phyloP scores from a whole-genome alignment of 1,140 invertebrate genomes.

The Proctacanthus coquilletti region DNA sequence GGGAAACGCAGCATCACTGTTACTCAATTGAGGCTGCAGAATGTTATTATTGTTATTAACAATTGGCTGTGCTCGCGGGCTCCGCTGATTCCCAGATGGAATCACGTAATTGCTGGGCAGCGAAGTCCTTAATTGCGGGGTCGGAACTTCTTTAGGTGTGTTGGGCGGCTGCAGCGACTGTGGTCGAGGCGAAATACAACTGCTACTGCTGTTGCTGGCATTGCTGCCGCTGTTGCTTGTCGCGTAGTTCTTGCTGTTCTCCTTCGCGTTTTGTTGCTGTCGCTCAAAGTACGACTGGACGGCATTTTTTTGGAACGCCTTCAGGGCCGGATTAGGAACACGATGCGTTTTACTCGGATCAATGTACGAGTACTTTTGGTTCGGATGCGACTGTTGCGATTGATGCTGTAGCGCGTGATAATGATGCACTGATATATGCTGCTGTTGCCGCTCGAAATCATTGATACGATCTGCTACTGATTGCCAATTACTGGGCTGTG shows the following conservation, averaged over 20 bases:
- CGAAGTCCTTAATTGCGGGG: conserved; percentile 1
- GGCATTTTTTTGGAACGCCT: conserved; percentile 77
- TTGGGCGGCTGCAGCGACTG: conserved; percentile 11
- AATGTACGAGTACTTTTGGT: conserved; percentile 45
- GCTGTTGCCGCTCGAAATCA: conserved; percentile 42
- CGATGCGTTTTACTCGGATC: conserved; percentile 61
- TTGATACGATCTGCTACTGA: conserved; percentile 62
- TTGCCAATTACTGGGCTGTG: conserved; percentile 25
- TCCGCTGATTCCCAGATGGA: neutral
- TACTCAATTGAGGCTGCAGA: neutral
- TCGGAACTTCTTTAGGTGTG: conserved; percentile 8
- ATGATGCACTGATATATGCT: conserved; percentile 3
- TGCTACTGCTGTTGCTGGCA: neutral
- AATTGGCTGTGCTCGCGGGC: neutral
- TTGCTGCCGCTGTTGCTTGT: conserved; percentile 1
- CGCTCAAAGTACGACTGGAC: conserved; percentile 71
- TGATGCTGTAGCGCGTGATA: neutral
- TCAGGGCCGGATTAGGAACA: conserved; percentile 60
- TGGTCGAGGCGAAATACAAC: neutral
- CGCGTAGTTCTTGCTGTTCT: neutral
- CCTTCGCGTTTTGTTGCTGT: conserved; percentile 34
- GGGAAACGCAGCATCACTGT: neutral
- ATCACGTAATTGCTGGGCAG: conserved; percentile 2
- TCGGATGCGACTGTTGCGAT: conserved; percentile 1
- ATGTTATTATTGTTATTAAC: conserved; percentile 7